phyloP scores from a whole-genome alignment of 2,113 vertebrate species.

The Azemiops feae region DNA sequence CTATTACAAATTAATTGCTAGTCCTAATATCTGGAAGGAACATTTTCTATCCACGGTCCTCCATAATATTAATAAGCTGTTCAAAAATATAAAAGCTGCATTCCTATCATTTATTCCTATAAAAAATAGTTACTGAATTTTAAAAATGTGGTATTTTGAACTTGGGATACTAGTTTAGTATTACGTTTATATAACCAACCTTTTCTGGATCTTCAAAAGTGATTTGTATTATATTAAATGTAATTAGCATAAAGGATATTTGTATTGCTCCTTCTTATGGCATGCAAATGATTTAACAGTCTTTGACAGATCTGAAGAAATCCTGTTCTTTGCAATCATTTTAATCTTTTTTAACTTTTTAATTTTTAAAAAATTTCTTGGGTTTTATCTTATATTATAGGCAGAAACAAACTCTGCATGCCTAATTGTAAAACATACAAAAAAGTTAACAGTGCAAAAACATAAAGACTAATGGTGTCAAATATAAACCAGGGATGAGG shows the following conservation, averaged over 20 bases:
- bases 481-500: background rate
- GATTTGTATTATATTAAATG: background rate
- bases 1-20: background rate
- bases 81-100: background rate
- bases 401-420: background rate
- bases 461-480: background rate
- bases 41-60: background rate
- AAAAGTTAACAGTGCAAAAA: background rate
- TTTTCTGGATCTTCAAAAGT: background rate
- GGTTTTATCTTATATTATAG: background rate
- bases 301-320: background rate
- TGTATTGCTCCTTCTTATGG: background rate
- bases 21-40: background rate
- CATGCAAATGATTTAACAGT: background rate
- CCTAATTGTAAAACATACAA: background rate
- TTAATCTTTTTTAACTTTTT: background rate
- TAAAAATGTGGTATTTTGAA: background rate
- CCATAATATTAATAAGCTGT: background rate
- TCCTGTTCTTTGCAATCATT: background rate
- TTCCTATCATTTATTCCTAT: background rate
- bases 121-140: background rate
- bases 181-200: background rate
- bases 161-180: background rate
- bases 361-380: background rate
- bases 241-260: background rate